phyloP scores from a whole-genome alignment of 2,888 invertebrate genomes.

The Drosophila greeni region DNA sequence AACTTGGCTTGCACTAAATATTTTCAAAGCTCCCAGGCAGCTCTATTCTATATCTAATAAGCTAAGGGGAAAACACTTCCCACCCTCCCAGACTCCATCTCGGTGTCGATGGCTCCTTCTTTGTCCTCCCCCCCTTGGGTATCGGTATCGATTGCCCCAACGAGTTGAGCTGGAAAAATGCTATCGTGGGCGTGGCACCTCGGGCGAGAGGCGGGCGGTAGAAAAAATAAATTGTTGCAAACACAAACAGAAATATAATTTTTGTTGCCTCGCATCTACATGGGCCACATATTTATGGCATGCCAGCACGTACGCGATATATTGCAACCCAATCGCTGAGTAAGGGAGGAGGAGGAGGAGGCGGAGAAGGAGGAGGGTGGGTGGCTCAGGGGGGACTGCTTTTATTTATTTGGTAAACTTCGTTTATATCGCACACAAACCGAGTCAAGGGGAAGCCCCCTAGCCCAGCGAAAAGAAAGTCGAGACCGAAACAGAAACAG shows the following conservation, averaged over 20 bases:
- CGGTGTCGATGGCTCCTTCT: constrained; percentile 29
- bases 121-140: constrained; percentile 22
- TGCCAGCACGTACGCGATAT: constrained; percentile 73
- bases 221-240: constrained; percentile 66
- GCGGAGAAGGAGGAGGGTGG: not conserved
- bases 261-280: constrained; percentile 57
- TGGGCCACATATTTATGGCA: constrained; percentile 67
- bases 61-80: constrained; percentile 11
- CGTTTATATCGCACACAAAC: constrained; percentile 64
- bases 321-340: constrained; percentile 64
- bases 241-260: constrained; percentile 74
- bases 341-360: not conserved
- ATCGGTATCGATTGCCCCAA: constrained; percentile 29
- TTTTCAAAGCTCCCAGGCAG: constrained; percentile 5
- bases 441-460: constrained; percentile 23
- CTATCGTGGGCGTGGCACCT: constrained; percentile 39
- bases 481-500: constrained; percentile 39
- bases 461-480: constrained; percentile 38
- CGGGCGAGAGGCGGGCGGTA: constrained; percentile 3
- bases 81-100: not conserved
- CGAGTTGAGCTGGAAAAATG: constrained; percentile 46
- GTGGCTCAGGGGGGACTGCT: constrained; percentile 30
- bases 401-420: constrained; percentile 71
- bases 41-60: constrained; percentile 24
- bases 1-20: constrained; percentile 28